Base-by-base conservation (phyloP, 2,888 invertebrate genomes). In the Anorthoa munda region DNA sequence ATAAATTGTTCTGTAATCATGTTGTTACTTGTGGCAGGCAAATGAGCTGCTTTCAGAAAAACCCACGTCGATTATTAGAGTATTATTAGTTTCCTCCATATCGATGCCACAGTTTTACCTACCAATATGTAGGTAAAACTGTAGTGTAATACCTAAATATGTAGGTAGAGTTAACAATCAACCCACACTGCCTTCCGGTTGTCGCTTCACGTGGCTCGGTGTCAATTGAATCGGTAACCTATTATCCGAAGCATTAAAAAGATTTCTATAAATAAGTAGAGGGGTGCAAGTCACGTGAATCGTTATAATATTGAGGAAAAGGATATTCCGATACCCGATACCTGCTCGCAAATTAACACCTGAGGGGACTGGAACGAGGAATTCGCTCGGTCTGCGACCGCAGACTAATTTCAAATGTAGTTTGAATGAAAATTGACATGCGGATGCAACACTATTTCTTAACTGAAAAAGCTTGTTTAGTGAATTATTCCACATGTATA, bases 301-400 rank as follows among this genome's bases (percentile, higher is more conserved):
- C 56, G 31, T 58, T 79, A 63, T 51, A 48, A 15, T 50, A 72
- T 18, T n/a, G 17, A 51, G 39, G 18, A 48, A 56, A 72, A 39
- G n/a, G 51, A 51, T 79, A 58, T 39, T 48, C 15, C 53, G 61
- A 39, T 11, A 76, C 46, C 31, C 46, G 56, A 80, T 73, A 76
- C 18, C 51, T 7, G 61, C 15, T n/a, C 18, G 51, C 53, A 50
- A 72, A 39, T 79, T 5, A 23, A 31, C 53, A 71, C 21, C 21
- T 21, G 39, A 48, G 53, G 12, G 39, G 18, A 60, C 13, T 39
- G 18, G n/a, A 60, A 60, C 26, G 23, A 13, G 60, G 45, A 17
- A 23, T 15, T 46, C 21, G 4, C 15, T 0, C 18, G 11, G 11
- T 17, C 17, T 23, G 45, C n/a, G 23, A 31, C 7, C 51, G 9